Percentiles rank a stretch among this genome's conserved stretches.
Conservation (phyloP, 2,113 vertebrate genomes). For the Lutjanus erythropterus region DNA sequence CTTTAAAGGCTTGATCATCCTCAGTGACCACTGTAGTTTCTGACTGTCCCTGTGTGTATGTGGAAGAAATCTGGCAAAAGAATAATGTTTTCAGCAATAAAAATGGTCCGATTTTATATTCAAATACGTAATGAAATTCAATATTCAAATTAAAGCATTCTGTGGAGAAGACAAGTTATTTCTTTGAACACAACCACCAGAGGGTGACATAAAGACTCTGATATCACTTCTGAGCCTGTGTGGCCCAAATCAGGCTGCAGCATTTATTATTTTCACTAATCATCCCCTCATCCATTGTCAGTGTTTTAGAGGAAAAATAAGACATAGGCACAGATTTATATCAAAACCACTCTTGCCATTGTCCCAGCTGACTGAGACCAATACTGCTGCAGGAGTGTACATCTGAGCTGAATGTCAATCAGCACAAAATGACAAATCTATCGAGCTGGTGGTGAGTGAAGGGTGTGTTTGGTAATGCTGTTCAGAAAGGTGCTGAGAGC, state of each 20-base stretch:
- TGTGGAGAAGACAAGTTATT: background rate
- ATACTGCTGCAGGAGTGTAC: background rate
- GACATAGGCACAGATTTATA: background rate
- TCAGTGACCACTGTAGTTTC: no score
- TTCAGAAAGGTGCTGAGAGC: background rate
- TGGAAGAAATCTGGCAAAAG: background rate
- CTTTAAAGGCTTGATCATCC: no score
- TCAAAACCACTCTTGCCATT: background rate
- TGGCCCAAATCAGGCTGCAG: background rate
- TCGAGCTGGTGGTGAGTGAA: conserved; percentile 26
- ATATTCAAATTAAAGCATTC: background rate
- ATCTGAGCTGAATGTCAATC: background rate
- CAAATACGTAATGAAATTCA: background rate
- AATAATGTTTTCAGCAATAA: background rate
- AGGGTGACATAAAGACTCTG: background rate
- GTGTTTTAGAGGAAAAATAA: background rate
- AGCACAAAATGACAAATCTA: conserved; percentile 6
- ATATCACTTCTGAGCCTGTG: background rate
- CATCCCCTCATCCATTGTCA: background rate
- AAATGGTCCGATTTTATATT: background rate
- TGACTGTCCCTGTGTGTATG: background rate
- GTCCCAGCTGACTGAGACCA: conserved; percentile 2
- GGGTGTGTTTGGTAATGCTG: conserved; percentile 20
- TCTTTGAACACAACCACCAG: background rate
- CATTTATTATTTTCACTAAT: background rate